phyloP scores from a whole-genome alignment of 2,797 vertebrate genomes.

The Melanotaenia parkinsoni region DNA sequence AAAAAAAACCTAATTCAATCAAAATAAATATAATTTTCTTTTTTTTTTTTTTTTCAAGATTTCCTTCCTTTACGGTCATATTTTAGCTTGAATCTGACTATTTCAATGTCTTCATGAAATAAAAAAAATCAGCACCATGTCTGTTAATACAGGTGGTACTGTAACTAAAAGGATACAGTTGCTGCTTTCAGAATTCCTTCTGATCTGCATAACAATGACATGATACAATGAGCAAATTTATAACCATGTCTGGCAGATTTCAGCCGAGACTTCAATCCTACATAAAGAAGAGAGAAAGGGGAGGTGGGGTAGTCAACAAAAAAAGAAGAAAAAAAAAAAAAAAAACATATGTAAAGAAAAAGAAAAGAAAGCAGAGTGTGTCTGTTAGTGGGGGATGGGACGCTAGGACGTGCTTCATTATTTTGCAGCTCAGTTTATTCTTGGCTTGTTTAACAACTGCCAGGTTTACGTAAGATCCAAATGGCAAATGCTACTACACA shows the following conservation, averaged over 20 bases:
- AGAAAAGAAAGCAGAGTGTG: slow-evolving; percentile 3
- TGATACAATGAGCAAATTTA: slow-evolving; percentile 57
- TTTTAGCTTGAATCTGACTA: slow-evolving; percentile 24
- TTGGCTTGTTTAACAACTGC: slow-evolving; percentile 63
- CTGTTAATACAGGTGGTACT: slow-evolving; percentile 30
- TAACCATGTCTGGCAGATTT: slow-evolving; percentile 60
- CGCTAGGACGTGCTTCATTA: slow-evolving; percentile 46
- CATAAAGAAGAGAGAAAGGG: slow-evolving; percentile 29
- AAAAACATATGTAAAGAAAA: slow-evolving; percentile 45
- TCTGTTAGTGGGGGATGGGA: slow-evolving; percentile 1
- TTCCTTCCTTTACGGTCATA: slow-evolving; percentile 12
- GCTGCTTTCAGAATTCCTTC: slow-evolving; percentile 47
- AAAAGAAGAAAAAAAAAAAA: not conserved
- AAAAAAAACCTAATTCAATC: not conserved
- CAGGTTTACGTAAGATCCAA: slow-evolving; percentile 65
- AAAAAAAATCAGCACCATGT: slow-evolving; percentile 40
- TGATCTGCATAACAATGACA: slow-evolving; percentile 68
- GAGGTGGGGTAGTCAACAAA: not conserved
- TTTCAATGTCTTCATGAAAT: slow-evolving; percentile 32
- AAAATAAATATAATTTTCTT: slow-evolving; percentile 13
- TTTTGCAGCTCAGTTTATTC: slow-evolving; percentile 56
- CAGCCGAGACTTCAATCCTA: slow-evolving; percentile 45
- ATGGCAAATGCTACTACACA: slow-evolving; percentile 60
- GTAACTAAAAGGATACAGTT: slow-evolving; percentile 61
- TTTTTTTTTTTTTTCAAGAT: slow-evolving; percentile 1